Conservation (phyloP, 2,888 invertebrate genomes). For the Hetaerina titia region DNA sequence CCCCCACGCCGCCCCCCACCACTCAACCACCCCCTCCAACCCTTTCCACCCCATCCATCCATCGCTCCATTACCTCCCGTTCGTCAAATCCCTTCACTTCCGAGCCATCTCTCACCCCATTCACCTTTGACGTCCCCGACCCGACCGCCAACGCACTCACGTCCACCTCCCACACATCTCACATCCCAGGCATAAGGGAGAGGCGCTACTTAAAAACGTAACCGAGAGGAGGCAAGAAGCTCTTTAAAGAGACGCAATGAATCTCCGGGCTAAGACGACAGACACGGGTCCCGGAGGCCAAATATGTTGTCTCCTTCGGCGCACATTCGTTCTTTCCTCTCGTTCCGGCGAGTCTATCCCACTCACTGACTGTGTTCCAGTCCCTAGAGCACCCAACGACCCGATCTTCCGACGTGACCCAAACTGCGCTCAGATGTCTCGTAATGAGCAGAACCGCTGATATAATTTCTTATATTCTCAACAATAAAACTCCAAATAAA, state of each 20-base stretch:
- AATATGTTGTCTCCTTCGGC: background rate
- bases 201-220: too few relatives aligned
- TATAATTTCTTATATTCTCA: too few relatives aligned
- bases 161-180: background rate
- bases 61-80: conserved; percentile 16
- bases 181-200: background rate
- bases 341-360: background rate
- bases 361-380: background rate
- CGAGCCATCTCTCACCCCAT: background rate
- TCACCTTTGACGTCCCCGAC: background rate
- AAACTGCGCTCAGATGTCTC: too few relatives aligned
- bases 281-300: background rate
- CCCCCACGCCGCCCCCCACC: background rate
- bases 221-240: too few relatives aligned
- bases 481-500: too few relatives aligned
- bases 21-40: background rate
- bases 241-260: background rate
- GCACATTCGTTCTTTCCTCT: background rate
- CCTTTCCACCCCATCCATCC: background rate
- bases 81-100: conserved; percentile 18
- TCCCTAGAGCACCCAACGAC: too few relatives aligned
- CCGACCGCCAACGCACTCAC: background rate
- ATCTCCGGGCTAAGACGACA: background rate
- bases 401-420: too few relatives aligned
- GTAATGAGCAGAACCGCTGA: too few relatives aligned